phyloP scores from a whole-genome alignment of 2,113 vertebrate genomes.

The Empidonax alnorum region DNA sequence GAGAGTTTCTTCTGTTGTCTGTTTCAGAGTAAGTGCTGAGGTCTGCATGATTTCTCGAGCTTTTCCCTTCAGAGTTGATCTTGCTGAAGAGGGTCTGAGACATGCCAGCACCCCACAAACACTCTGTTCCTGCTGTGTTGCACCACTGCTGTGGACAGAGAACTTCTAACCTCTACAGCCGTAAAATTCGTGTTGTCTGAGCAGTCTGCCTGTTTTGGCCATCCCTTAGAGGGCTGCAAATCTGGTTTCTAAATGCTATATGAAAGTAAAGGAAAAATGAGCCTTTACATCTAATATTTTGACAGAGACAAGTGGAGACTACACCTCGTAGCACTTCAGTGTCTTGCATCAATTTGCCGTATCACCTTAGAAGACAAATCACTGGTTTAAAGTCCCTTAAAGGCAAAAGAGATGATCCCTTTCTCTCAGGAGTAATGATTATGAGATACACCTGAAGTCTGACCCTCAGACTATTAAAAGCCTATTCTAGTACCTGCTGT shows the following conservation, averaged over 20 bases:
- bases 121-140: neutral
- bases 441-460: neutral
- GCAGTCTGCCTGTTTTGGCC: neutral
- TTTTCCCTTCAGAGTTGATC: neutral
- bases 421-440: neutral
- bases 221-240: neutral
- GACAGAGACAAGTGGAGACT: neutral
- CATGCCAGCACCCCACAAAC: neutral
- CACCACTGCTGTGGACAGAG: neutral
- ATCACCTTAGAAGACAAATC: neutral
- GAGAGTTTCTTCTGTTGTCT: neutral
- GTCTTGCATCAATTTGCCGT: neutral
- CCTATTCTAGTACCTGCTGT: neutral
- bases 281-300: neutral
- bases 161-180: neutral
- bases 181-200: neutral
- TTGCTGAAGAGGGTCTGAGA: neutral
- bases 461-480: neutral
- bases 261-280: neutral
- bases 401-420: neutral
- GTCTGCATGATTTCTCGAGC: neutral
- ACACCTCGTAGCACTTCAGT: neutral
- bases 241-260: neutral
- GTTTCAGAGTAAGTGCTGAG: neutral
- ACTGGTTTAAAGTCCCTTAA: neutral